A percentile compares a stretch with the other conserved stretches of the same genome.
Conservation (phyloP, 2,113 vertebrate genomes). For the Procapra przewalskii region DNA sequence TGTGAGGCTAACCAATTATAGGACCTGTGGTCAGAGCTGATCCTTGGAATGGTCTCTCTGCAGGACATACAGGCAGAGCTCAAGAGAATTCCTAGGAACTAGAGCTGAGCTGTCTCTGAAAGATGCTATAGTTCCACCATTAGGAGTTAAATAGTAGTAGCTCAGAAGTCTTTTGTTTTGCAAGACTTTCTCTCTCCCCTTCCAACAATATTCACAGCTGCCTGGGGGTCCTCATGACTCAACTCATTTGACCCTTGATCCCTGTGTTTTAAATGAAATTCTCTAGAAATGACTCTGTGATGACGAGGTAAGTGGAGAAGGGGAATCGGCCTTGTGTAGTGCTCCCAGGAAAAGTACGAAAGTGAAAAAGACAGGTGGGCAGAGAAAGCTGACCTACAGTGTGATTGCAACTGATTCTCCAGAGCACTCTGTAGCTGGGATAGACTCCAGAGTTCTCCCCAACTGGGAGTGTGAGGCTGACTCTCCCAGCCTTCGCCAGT, state of each 20-base stretch:
- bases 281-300: neutral
- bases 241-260: neutral
- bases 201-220: neutral
- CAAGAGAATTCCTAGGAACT: neutral
- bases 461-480: neutral
- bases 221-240: neutral
- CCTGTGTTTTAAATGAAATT: neutral
- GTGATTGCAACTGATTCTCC: neutral
- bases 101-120: neutral
- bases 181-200: neutral
- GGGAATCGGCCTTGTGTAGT: neutral
- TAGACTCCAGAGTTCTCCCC: neutral
- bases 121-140: fast-evolving
- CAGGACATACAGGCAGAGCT: neutral
- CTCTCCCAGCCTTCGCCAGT: no score
- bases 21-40: neutral
- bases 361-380: neutral
- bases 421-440: neutral
- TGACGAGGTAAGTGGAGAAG: neutral
- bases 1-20: neutral
- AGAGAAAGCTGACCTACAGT: neutral
- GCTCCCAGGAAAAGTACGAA: fast-evolving
- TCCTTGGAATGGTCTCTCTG: neutral
- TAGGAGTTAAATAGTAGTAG: neutral
- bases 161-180: neutral